Percentiles rank a stretch among this genome's conserved stretches.
These are phyloP conservation scores for Mustelus asterias DNA, from an alignment of 2,113 vertebrate genomes.

Conservation along the genomic window DNA sequence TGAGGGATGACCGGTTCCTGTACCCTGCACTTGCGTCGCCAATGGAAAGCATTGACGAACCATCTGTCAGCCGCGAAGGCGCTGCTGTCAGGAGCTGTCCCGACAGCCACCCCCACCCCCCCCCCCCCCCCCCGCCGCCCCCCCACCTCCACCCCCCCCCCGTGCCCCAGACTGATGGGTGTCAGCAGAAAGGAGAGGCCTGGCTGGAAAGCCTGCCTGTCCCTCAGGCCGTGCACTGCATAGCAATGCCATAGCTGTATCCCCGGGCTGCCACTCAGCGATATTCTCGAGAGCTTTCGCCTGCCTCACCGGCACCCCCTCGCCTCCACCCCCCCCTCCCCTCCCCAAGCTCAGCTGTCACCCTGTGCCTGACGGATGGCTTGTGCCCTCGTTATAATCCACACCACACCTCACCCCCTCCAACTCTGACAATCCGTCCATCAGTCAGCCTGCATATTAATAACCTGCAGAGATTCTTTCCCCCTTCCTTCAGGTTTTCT, in stretches of 20 bases:
- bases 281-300: not conserved
- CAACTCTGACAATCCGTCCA: not conserved
- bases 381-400: not conserved
- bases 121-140: too few species aligned
- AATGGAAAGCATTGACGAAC: constrained; percentile 17
- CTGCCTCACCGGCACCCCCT: not conserved
- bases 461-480: not conserved
- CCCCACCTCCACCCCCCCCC: too few species aligned
- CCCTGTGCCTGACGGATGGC: not conserved
- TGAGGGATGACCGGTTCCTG: too few species aligned
- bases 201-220: not conserved
- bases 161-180: constrained; percentile 13
- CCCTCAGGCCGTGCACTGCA: not conserved
- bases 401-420: too few species aligned
- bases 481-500: not conserved
- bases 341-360: not conserved
- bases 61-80: not conserved
- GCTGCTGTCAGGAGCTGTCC: constrained; percentile 8
- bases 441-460: not conserved
- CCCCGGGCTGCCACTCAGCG: constrained; percentile 3
- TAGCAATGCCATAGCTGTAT: not conserved
- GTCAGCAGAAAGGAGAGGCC: constrained; percentile 24
- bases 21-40: not conserved
- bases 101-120: not conserved
- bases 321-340: not conserved